Percentiles rank a stretch among this genome's conserved stretches.
Conservation (phyloP, 2,888 invertebrate genomes). For the Drosophila demipolita region DNA sequence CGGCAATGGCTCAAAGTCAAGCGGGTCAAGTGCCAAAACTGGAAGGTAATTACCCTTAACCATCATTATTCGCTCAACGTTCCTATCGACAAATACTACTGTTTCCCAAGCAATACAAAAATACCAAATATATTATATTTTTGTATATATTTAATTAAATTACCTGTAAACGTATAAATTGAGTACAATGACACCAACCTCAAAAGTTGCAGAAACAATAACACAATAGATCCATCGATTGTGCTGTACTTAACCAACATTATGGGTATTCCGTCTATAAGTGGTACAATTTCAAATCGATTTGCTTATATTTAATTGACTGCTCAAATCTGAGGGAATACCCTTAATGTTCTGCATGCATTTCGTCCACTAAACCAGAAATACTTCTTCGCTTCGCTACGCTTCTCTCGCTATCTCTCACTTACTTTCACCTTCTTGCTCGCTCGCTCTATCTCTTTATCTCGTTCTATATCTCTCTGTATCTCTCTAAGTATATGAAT, state of each 20-base stretch:
- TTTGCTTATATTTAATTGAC: neutral
- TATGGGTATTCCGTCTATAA: constrained; percentile 21
- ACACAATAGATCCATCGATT: constrained; percentile 1
- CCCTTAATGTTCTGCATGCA: constrained; percentile 41
- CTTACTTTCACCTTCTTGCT: constrained; percentile 3
- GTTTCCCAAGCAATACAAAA: constrained; percentile 2
- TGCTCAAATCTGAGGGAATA: constrained; percentile 16
- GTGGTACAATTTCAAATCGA: neutral
- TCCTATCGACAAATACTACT: neutral
- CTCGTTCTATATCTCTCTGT: neutral
- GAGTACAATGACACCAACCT: constrained; percentile 15
- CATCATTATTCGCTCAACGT: constrained; percentile 7
- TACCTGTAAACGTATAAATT: neutral
- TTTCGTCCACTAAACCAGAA: constrained; percentile 16
- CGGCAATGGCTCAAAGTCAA: constrained; percentile 30
- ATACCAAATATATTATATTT: constrained; percentile 1
- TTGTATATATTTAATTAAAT: neutral
- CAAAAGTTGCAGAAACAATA: neutral
- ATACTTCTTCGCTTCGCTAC: constrained; percentile 23
- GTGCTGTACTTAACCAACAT: constrained; percentile 7
- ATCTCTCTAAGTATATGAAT: constrained; percentile 1
- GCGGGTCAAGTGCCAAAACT: constrained; percentile 55
- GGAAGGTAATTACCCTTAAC: constrained; percentile 74
- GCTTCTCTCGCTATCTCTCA: constrained; percentile 19
- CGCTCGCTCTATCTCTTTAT: neutral